These are phyloP conservation scores for Helleia helle DNA, from an alignment of 2,888 invertebrate genomes.

Conservation along the genomic window DNA sequence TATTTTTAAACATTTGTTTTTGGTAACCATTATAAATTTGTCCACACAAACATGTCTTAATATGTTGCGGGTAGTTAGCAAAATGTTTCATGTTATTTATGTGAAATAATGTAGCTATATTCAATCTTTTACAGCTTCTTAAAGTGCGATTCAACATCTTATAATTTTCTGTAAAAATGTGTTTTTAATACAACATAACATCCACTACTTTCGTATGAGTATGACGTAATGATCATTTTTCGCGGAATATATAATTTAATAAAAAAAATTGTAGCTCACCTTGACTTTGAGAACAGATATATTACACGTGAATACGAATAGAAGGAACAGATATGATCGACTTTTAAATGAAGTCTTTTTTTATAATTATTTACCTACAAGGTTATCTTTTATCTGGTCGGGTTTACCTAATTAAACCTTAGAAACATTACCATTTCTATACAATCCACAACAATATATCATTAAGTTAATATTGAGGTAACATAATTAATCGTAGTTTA, in stretches of 20 bases:
- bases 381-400: too few species aligned
- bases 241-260: background rate
- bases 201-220: too few species aligned
- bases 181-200: too few species aligned
- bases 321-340: too few species aligned
- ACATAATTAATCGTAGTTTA: too few species aligned
- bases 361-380: too few species aligned
- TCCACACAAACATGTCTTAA: background rate
- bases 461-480: too few species aligned
- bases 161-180: background rate
- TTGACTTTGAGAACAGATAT: slow-evolving; percentile 1
- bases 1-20: slow-evolving; percentile 10
- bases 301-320: too few species aligned
- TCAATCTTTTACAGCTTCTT: background rate
- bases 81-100: background rate
- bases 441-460: too few species aligned
- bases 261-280: background rate
- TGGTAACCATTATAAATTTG: background rate
- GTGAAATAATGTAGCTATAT: background rate
- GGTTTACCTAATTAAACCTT: too few species aligned
- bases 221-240: background rate
- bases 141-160: slow-evolving; percentile 2
- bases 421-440: too few species aligned
- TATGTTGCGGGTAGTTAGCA: background rate
- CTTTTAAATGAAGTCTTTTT: too few species aligned